These are phyloP conservation scores for Galerucella nymphaeae DNA, from an alignment of 2,888 invertebrate genomes.

Conservation along the genomic window DNA sequence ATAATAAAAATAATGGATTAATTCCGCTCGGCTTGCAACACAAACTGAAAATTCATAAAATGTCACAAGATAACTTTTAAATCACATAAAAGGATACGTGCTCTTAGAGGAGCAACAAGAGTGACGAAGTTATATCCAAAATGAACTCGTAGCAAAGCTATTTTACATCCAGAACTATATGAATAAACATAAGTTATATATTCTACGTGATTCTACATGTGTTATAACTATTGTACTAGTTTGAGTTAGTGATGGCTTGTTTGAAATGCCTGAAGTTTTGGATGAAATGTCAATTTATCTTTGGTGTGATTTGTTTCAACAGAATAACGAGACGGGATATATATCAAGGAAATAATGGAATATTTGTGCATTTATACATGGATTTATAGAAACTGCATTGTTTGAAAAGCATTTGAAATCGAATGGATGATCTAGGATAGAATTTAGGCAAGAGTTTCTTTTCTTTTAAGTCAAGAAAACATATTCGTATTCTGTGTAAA, in stretches of 20 bases:
- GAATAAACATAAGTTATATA: conserved; percentile 33
- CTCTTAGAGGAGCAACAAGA: not conserved
- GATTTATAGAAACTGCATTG: not conserved
- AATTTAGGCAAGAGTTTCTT: too few relatives aligned
- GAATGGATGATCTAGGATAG: too few relatives aligned
- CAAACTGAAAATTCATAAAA: not conserved
- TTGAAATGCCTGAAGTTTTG: conserved; percentile 23
- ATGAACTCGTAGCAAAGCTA: conserved; percentile 24
- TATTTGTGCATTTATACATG: not conserved
- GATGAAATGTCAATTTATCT: conserved; percentile 32
- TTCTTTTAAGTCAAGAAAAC: too few relatives aligned
- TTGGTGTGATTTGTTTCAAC: conserved; percentile 21
- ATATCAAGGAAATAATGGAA: not conserved
- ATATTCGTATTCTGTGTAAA: too few relatives aligned
- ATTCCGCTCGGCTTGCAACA: too few relatives aligned
- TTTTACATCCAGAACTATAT: conserved; percentile 23
- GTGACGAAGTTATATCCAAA: conserved; percentile 24
- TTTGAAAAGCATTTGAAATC: not conserved
- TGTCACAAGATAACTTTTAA: not conserved
- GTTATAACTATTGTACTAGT: conserved; percentile 30
- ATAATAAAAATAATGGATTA: too few relatives aligned
- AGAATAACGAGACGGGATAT: conserved; percentile 1
- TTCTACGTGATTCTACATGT: conserved; percentile 31
- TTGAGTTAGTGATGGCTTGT: conserved; percentile 22
- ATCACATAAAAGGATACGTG: not conserved